Evolutionary conservation across 2,113 vertebrate genomes (phyloP).

Genomic region (Alexandromys fortis): DNA sequence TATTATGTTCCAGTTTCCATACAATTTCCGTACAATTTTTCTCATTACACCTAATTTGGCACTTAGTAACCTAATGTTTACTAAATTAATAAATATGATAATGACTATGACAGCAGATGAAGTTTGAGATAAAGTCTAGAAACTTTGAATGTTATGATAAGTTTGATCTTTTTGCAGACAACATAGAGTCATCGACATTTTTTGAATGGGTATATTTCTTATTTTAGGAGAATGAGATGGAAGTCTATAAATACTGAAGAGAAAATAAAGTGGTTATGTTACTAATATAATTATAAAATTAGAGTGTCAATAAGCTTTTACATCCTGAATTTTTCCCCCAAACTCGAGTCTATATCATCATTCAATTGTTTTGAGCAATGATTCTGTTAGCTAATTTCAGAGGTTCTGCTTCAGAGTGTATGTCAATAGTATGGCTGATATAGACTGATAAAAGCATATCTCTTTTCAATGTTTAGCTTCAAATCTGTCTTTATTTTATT

Average conservation of each 20-base stretch:
- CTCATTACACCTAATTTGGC: background rate
- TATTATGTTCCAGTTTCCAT: background rate
- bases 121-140: background rate
- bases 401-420: background rate
- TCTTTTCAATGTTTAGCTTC: background rate
- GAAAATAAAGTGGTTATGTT: background rate
- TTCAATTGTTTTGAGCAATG: background rate
- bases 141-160: background rate
- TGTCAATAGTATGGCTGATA: background rate
- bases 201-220: background rate
- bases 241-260: background rate
- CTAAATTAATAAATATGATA: background rate
- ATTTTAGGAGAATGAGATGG: background rate
- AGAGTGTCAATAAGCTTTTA: background rate
- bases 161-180: background rate
- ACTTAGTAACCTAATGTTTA: background rate
- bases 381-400: background rate
- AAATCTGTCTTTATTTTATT: background rate
- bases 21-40: background rate
- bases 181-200: background rate
- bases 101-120: background rate
- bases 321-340: background rate
- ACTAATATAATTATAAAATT: slow-evolving; percentile 44
- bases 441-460: background rate
- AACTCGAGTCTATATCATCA: background rate